phyloP scores from a whole-genome alignment of 2,797 vertebrate species.

The Tragelaphus oryx region DNA sequence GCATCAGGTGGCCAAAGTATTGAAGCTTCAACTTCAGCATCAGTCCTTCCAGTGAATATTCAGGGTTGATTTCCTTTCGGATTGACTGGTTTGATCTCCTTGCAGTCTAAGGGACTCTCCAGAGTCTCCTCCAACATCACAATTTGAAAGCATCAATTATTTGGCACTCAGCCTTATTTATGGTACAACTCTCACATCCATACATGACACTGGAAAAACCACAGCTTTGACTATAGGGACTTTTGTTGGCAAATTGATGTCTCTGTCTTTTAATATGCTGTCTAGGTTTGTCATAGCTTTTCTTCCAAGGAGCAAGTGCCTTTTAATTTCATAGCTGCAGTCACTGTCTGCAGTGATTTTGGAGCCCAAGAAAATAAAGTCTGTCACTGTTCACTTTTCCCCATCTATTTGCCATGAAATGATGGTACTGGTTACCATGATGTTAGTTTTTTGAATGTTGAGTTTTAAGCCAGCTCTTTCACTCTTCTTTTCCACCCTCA shows the following conservation, averaged over 20 bases:
- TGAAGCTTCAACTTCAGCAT: not conserved
- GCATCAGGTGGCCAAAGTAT: not conserved
- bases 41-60: not conserved
- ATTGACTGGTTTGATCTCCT: not conserved
- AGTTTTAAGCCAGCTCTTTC: not conserved
- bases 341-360: not conserved
- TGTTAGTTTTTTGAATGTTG: not conserved
- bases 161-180: not conserved
- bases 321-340: not conserved
- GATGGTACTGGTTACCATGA: not conserved
- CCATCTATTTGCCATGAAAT: not conserved
- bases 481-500: not conserved
- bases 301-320: not conserved
- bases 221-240: not conserved
- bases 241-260: not conserved
- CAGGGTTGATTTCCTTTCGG: not conserved
- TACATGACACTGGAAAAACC: not conserved
- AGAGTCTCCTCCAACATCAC: not conserved
- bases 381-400: not conserved
- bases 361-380: not conserved
- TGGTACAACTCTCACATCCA: not conserved
- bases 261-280: not conserved
- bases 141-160: not conserved
- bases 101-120: not conserved
- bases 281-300: not conserved